phyloP scores from a whole-genome alignment of 2,888 invertebrate genomes.

The Xanthorhoe designata region DNA sequence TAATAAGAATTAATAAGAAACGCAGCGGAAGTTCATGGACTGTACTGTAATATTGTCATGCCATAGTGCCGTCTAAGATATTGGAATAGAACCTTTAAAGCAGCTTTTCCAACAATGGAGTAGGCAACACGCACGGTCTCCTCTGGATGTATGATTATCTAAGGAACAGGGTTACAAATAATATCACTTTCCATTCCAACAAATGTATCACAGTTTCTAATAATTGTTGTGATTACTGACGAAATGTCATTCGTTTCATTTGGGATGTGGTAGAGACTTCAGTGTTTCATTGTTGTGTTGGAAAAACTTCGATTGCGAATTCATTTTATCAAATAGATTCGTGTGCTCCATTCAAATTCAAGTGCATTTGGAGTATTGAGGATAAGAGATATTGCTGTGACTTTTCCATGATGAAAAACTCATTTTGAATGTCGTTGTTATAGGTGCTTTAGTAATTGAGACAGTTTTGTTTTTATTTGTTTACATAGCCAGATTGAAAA shows the following conservation, averaged over 20 bases:
- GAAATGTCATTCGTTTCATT: constrained; percentile 23
- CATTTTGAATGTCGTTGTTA: constrained; percentile 3
- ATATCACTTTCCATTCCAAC: constrained; percentile 74
- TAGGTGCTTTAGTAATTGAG: background rate
- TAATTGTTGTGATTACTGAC: constrained; percentile 31
- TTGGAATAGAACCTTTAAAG: constrained; percentile 84
- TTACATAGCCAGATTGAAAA: background rate
- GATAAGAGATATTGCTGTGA: background rate
- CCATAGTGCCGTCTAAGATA: constrained; percentile 86
- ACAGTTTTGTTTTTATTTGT: constrained; percentile 4
- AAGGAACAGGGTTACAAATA: constrained; percentile 83
- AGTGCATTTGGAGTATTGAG: constrained; percentile 13
- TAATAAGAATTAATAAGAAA: constrained; percentile 83
- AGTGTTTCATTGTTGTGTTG: constrained; percentile 40
- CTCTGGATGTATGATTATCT: constrained; percentile 82
- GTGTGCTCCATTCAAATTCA: constrained; percentile 14
- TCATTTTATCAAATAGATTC: constrained; percentile 1
- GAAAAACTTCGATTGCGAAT: constrained; percentile 8
- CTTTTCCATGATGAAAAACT: constrained; percentile 8
- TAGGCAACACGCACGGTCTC: constrained; percentile 84
- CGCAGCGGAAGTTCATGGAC: constrained; percentile 84
- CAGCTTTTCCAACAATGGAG: constrained; percentile 85
- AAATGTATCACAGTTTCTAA: constrained; percentile 47
- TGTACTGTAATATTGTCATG: constrained; percentile 84
- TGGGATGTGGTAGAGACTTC: constrained; percentile 36